Conservation (phyloP, 2,888 invertebrate genomes). For the Capitulum mitella region DNA sequence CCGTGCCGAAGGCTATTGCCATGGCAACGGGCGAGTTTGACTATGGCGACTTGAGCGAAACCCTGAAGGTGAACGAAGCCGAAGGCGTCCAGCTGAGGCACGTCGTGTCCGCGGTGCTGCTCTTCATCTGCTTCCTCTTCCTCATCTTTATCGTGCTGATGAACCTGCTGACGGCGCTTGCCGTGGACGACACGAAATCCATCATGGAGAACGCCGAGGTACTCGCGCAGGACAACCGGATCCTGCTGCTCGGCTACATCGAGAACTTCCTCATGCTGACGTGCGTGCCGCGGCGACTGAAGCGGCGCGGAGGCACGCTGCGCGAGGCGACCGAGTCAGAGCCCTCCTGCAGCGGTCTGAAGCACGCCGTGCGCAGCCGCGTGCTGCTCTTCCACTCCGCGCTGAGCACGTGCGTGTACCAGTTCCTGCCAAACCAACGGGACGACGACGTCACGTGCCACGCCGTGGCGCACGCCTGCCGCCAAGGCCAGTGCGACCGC, state of each 20-base stretch:
- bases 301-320: not conserved
- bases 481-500: not conserved
- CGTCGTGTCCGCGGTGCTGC: constrained; percentile 30
- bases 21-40: constrained; percentile 37
- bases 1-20: constrained; percentile 35
- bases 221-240: not conserved
- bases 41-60: constrained; percentile 32
- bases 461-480: not conserved
- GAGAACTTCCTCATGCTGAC: not conserved
- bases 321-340: not conserved
- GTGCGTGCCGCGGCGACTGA: not conserved
- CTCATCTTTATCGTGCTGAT: constrained; percentile 36
- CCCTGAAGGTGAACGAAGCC: not conserved
- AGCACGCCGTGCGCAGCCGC: not conserved
- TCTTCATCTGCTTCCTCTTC: constrained; percentile 36
- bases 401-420: not conserved
- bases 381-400: constrained; percentile 1
- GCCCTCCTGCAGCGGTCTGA: not conserved
- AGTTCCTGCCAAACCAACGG: not conserved
- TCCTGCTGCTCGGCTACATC: not conserved
- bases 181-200: constrained; percentile 34
- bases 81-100: not conserved
- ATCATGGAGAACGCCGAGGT: not conserved
- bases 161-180: constrained; percentile 36
- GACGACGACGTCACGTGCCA: not conserved